Conservation (phyloP, 2,797 vertebrate species). For the Scolopax bukidnonensis region DNA sequence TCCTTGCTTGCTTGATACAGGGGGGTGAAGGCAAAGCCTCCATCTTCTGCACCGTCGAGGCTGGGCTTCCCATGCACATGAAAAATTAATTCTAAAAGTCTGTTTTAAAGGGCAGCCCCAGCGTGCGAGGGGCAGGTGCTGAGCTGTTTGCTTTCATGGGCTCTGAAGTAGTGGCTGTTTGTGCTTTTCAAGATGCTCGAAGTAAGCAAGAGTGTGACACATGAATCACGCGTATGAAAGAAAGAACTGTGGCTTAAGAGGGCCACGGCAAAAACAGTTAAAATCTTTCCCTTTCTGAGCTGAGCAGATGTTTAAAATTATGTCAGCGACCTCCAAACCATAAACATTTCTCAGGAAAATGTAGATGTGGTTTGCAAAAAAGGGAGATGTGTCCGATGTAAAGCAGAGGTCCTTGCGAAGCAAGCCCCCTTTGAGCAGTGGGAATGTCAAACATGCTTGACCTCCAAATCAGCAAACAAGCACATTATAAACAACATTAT, state of each 20-base stretch:
- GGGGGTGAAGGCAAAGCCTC: neutral
- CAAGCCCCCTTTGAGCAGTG: conserved; percentile 20
- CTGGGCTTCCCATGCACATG: neutral
- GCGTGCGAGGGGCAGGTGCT: neutral
- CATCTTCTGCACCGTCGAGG: neutral
- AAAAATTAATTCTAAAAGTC: neutral
- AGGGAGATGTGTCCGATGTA: neutral
- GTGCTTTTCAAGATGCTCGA: conserved; percentile 2
- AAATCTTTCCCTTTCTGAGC: conserved; percentile 30
- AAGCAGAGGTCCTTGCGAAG: conserved; percentile 51
- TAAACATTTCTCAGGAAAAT: conserved; percentile 71
- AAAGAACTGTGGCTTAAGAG: conserved; percentile 1
- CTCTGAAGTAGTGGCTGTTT: neutral
- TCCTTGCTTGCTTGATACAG: neutral
- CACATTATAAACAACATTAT: conserved; percentile 69
- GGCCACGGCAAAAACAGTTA: conserved; percentile 29
- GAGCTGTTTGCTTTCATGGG: neutral
- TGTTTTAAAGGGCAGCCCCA: neutral
- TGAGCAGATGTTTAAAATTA: conserved; percentile 67
- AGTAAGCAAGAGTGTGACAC: conserved; percentile 9
- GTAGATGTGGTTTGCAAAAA: conserved; percentile 35
- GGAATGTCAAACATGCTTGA: conserved; percentile 74
- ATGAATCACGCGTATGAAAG: neutral
- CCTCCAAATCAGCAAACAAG: conserved; percentile 74
- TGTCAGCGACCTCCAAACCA: conserved; percentile 54